Evolutionary conservation across 2,888 invertebrate genomes (phyloP).

Genomic region (Cantharis nigra): DNA sequence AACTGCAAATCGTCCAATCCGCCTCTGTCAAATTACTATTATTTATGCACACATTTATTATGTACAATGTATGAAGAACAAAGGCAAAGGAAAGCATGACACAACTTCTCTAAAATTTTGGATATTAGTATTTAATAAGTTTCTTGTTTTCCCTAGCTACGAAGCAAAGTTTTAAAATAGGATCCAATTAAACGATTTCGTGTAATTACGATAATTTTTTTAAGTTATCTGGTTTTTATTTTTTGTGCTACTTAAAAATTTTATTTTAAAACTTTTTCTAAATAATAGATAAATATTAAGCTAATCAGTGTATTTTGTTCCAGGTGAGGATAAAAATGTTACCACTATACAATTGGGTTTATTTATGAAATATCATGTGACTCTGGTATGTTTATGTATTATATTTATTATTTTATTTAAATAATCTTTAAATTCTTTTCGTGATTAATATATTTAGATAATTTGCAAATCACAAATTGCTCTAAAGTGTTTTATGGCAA

Average conservation of each 20-base stretch:
- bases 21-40: background rate
- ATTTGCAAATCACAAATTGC: background rate
- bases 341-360: background rate
- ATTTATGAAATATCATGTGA: background rate
- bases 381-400: background rate
- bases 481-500: background rate
- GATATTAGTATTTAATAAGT: background rate
- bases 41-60: background rate
- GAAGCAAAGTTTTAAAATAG: background rate
- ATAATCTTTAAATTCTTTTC: background rate
- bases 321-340: background rate
- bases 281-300: background rate
- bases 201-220: background rate
- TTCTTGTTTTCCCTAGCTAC: background rate
- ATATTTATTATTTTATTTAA: background rate
- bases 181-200: background rate
- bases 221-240: background rate
- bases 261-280: background rate
- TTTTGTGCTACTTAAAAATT: background rate
- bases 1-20: background rate
- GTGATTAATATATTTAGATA: background rate
- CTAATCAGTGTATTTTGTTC: background rate
- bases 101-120: background rate
- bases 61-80: background rate
- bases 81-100: background rate